Base-by-base conservation (phyloP, 2,888 invertebrate species). In the Eudasyphora cyanicolor region DNA sequence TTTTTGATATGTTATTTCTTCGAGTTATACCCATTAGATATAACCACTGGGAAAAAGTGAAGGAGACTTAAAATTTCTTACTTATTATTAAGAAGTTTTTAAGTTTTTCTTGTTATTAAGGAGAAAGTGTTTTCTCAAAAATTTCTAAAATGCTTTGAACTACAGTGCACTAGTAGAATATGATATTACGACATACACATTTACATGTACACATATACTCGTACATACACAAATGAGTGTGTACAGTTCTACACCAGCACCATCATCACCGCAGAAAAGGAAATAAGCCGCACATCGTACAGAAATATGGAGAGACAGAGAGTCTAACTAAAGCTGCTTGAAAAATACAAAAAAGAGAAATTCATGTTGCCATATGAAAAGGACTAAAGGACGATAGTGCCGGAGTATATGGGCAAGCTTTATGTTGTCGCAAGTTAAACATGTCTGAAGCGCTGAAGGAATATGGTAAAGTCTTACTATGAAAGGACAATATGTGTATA, bases 291-390 rank as follows among this genome's bases (percentile, higher is more conserved):
- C 38, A 5, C 5, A 1, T 8, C 3, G n/a, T 4, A 45, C 3
- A n/a, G n/a, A 45, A n/a, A 45, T n/a, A 6, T 5, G 7, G n/a
- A 12, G 45, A 27, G 38, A 42, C 27, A 45, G 4, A 64, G 10
- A 45, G n/a, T 17, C n/a, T n/a, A 10, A 27, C 14, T 32, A 49
- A 5, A 70, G 32, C 32, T n/a, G n/a, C n/a, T n/a, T n/a, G 29
- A 49, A 19, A 70, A 29, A 49, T 17, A 45, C 14, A 45, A 45
- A 45, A 45, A 45, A 45, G 45, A 7, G n/a, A 45, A 70, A 70
- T 42, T 70, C 32, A 51, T 70, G 17, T 70, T 70, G 51, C 51
- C 51, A 51, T 70, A n/a, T 45, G 29, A 2, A 17, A 45, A 45
- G 45, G 7, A 32, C 32, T 4, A 8, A 6, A 32, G 32, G 32